A percentile compares a stretch with the other conserved stretches of the same genome.
phyloP scores from a whole-genome alignment of 2,113 vertebrate species.

The Apteryx owenii region DNA sequence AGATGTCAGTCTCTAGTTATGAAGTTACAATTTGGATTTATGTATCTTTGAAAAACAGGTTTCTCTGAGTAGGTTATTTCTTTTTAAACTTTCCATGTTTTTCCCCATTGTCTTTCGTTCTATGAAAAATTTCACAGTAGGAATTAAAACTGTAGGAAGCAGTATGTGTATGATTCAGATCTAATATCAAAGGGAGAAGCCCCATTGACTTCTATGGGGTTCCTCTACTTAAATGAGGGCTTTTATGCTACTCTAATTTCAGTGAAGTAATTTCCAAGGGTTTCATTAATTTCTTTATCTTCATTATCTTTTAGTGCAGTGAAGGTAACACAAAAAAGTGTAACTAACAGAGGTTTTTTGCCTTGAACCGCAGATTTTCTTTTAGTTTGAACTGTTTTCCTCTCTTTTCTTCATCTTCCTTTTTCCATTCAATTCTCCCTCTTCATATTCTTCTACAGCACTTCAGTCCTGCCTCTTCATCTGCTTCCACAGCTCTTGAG shows the following conservation, averaged over 20 bases:
- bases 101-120: background rate
- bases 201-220: background rate
- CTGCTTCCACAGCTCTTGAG: background rate
- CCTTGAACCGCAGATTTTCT: background rate
- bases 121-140: background rate
- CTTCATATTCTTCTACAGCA: background rate
- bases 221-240: background rate
- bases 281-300: background rate
- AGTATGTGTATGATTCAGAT: background rate
- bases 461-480: background rate
- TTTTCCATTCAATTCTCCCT: background rate
- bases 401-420: background rate
- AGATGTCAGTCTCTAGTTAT: background rate
- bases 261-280: background rate
- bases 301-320: background rate
- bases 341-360: background rate
- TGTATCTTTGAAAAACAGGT: background rate
- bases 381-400: background rate
- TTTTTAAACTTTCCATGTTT: background rate
- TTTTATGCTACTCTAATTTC: background rate
- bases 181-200: background rate
- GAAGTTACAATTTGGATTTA: background rate
- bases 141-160: background rate
- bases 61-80: background rate
- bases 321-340: background rate